Percentiles rank a stretch among this genome's conserved stretches.
phyloP scores from a whole-genome alignment of 2,797 vertebrate genomes.

The Nasua narica region DNA sequence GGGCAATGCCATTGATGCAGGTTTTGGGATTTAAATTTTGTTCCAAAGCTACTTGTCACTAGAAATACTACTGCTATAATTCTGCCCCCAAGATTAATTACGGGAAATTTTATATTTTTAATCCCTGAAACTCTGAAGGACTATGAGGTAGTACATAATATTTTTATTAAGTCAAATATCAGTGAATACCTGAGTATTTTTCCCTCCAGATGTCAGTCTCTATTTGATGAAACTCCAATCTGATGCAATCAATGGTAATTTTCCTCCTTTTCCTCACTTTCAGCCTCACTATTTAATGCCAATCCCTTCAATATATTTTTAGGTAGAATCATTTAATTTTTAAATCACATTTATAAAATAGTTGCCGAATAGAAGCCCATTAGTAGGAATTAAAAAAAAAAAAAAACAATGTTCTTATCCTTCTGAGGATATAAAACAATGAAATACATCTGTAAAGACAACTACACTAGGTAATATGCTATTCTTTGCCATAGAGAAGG shows the following conservation, averaged over 20 bases:
- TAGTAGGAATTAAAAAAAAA: not conserved
- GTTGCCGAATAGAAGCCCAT: not conserved
- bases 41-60: not conserved
- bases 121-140: not conserved
- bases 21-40: not conserved
- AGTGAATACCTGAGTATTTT: not conserved
- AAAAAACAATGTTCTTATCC: not conserved
- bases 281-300: not conserved
- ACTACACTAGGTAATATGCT: not conserved
- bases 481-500: not conserved
- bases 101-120: not conserved
- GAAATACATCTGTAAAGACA: not conserved
- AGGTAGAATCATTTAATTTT: not conserved
- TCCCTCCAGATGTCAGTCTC: not conserved
- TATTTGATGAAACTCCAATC: not conserved
- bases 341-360: slow-evolving; percentile 29
- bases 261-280: not conserved
- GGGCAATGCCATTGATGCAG: not conserved
- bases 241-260: not conserved
- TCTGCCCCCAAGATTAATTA: not conserved
- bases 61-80: not conserved
- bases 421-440: slow-evolving; percentile 10
- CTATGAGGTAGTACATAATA: not conserved
- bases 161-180: not conserved
- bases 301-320: slow-evolving; percentile 17